phyloP scores from a whole-genome alignment of 2,888 invertebrate species.

The Asteroscopus sphinx region DNA sequence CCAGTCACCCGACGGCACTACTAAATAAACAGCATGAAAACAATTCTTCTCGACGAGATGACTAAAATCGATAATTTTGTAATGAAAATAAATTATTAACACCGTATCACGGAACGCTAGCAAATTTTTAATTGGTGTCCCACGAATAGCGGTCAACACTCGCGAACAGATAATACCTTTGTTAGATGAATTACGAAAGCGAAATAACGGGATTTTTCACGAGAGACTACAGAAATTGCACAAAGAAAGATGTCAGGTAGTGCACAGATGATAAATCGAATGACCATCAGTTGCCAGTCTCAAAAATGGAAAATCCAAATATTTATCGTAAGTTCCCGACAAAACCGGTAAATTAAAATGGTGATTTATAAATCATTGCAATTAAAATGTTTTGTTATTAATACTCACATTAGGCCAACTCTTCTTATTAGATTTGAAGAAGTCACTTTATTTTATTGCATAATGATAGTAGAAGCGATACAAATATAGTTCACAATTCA shows the following conservation, averaged over 20 bases:
- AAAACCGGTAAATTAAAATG: conserved; percentile 15
- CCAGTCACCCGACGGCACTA: conserved; percentile 77
- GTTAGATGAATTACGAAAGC: conserved; percentile 85
- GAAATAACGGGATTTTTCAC: conserved; percentile 87
- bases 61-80: conserved; percentile 84
- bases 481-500: too few relatives aligned
- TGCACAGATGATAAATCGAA: conserved; percentile 65
- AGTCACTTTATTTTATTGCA: too few relatives aligned
- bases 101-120: conserved; percentile 72
- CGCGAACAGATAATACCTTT: conserved; percentile 81
- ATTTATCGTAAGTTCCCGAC: conserved; percentile 7
- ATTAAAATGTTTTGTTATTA: too few relatives aligned
- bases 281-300: conserved; percentile 44
- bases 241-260: conserved; percentile 83
- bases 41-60: conserved; percentile 75
- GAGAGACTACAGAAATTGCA: conserved; percentile 81
- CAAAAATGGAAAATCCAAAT: conserved; percentile 11
- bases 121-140: conserved; percentile 68
- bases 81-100: conserved; percentile 75
- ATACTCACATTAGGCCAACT: too few relatives aligned
- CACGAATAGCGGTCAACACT: conserved; percentile 73
- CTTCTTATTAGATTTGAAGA: too few relatives aligned
- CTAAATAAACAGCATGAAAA: conserved; percentile 85
- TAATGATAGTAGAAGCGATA: too few relatives aligned
- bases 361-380: too few relatives aligned